A percentile compares a stretch with the other conserved stretches of the same genome.
phyloP scores from a whole-genome alignment of 2,797 vertebrate genomes.

The Rhodeus uyekii region DNA sequence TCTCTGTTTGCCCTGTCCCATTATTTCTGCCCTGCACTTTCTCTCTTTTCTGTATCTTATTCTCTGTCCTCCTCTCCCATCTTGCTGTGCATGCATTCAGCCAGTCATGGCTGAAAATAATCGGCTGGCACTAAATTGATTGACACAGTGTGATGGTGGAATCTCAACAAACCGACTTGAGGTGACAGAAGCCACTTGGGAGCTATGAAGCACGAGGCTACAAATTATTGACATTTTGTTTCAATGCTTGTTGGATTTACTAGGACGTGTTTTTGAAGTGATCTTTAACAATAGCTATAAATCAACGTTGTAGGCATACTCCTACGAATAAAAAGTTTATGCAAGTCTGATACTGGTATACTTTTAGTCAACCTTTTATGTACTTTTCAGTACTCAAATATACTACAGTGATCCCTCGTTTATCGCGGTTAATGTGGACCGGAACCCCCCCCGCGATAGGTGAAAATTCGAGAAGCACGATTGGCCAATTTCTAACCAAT shows the following conservation, averaged over 20 bases:
- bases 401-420: too few relatives aligned
- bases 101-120: constrained; percentile 36
- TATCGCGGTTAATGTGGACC: too few relatives aligned
- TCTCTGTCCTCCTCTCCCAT: neutral
- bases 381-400: too few relatives aligned
- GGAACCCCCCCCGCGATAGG: too few relatives aligned
- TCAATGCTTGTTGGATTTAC: neutral
- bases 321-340: too few relatives aligned
- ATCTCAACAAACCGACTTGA: constrained; percentile 11
- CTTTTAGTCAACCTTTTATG: too few relatives aligned
- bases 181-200: constrained; percentile 12
- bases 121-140: constrained; percentile 27
- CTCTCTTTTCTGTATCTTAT: constrained; percentile 12
- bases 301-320: neutral
- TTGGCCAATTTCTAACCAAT: too few relatives aligned
- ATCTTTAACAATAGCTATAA: neutral
- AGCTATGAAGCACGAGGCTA: neutral
- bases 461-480: too few relatives aligned
- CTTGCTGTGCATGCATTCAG: constrained; percentile 13
- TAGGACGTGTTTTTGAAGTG: neutral
- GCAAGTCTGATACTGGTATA: too few relatives aligned
- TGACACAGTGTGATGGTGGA: constrained; percentile 5
- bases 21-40: constrained; percentile 27
- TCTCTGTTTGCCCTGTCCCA: constrained; percentile 21
- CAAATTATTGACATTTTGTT: constrained; percentile 13